Evolutionary conservation across 1,140 invertebrate genomes (phyloP), one percentile per base, ranked within the genome.

Genomic region (Drosophila jambulina): DNA sequence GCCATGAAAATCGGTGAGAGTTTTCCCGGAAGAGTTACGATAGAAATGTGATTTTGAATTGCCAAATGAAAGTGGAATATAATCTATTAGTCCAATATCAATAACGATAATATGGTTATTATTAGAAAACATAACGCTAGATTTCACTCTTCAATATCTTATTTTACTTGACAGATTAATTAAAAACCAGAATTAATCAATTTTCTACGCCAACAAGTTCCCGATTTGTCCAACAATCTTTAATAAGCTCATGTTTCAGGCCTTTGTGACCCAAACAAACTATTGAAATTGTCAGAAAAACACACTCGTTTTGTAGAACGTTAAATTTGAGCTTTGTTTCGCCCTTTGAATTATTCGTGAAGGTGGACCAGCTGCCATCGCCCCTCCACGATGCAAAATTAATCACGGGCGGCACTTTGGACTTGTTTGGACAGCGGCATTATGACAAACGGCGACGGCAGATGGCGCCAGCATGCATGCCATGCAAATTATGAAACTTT

Each of bases 401-500:
- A 87, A 87, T 87, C 84, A 84, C 68, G 48, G 64, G n/a, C 78
- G 72, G 67, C 65, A 68, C 84, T 80, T 75, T 82, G 65, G 64
- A 82, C 45, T 72, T 72, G 74, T 81, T 84, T 67, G 81, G 61
- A 72, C 82, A 77, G 79, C 65, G 57, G 72, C 70, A 75, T 78
- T 82, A 70, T 71, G 83, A 80, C 79, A 82, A 82, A 82, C 75
- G 83, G 67, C 59, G 57, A 15, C 40, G 58, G 67, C 83, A 88
- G 77, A 78, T 87, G 83, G 84, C 76, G 38, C 79, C 71, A 75
- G 34, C 59, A 75, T 75, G 75, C 83, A 88, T 80, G 84, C 80
- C 83, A 87, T 88, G 84, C 84, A 87, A 87, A 87, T 87, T 80
- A 80, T 88, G 64, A 84, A 87, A 87, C 46, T 88, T 88, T 80